A percentile compares a stretch with the other conserved stretches of the same genome.
phyloP scores from a whole-genome alignment of 2,113 vertebrate genomes.

The Pan paniscus region DNA sequence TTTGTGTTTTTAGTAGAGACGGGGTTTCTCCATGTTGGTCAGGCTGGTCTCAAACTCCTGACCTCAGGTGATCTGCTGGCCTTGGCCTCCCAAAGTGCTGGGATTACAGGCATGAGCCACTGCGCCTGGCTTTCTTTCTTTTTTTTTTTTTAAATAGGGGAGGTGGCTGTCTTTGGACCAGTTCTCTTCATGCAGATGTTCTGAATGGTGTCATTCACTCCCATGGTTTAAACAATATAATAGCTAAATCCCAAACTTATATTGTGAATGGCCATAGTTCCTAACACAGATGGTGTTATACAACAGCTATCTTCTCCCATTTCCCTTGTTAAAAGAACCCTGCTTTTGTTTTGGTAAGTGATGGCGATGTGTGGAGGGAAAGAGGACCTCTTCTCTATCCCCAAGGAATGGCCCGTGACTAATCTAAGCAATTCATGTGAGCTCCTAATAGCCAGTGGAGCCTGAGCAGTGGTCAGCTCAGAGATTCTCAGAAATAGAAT shows the following conservation, averaged over 20 bases:
- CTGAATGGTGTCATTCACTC: neutral
- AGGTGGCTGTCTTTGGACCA: neutral
- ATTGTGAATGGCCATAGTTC: neutral
- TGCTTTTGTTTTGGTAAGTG: neutral
- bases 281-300: neutral
- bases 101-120: no score
- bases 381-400: neutral
- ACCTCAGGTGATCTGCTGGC: no score
- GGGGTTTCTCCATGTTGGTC: no score
- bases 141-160: neutral
- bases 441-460: neutral
- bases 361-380: neutral
- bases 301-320: neutral
- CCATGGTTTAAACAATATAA: neutral
- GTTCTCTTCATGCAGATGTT: neutral
- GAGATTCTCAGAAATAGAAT: neutral
- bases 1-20: no score
- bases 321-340: neutral
- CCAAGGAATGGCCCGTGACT: neutral
- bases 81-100: no score
- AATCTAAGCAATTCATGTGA: neutral
- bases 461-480: neutral
- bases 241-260: neutral
- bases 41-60: no score
- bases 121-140: no score